A percentile compares a stretch with the other conserved stretches of the same genome.
Evolutionary conservation across 2,797 vertebrate genomes (phyloP).

Genomic region (Pachyuromys duprasi): DNA sequence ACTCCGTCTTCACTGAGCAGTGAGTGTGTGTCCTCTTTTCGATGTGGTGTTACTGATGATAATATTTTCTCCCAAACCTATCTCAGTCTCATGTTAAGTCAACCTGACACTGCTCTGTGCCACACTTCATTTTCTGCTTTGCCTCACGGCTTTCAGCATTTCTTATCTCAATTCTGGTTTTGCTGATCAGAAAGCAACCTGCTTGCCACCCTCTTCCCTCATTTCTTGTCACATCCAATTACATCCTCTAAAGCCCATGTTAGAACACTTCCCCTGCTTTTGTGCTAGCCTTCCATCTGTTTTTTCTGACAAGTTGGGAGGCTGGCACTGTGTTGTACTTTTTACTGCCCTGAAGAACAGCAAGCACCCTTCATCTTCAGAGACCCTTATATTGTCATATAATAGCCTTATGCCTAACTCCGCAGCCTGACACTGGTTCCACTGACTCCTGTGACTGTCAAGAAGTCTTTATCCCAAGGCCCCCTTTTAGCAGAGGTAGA

Average conservation of each 20-base stretch:
- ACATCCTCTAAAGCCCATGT: background rate
- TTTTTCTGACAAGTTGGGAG: background rate
- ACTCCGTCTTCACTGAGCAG: background rate
- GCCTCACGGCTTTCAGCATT: background rate
- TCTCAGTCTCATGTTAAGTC: background rate
- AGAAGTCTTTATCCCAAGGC: background rate
- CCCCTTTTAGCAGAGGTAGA: background rate
- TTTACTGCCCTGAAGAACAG: background rate
- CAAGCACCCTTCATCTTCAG: background rate
- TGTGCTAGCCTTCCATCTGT: background rate
- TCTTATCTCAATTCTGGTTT: background rate
- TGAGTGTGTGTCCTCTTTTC: background rate
- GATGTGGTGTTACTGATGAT: background rate
- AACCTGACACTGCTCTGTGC: background rate
- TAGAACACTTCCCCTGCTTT: background rate
- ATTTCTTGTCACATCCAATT: background rate
- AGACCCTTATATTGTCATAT: background rate
- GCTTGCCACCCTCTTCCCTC: background rate
- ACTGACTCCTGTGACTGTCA: background rate
- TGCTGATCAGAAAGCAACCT: background rate
- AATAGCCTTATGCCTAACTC: background rate
- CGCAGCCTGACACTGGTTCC: background rate
- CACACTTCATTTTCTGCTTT: background rate
- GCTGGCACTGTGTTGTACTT: background rate
- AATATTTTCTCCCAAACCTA: background rate